phyloP scores from a whole-genome alignment of 2,113 vertebrate species.

The Charina bottae region DNA sequence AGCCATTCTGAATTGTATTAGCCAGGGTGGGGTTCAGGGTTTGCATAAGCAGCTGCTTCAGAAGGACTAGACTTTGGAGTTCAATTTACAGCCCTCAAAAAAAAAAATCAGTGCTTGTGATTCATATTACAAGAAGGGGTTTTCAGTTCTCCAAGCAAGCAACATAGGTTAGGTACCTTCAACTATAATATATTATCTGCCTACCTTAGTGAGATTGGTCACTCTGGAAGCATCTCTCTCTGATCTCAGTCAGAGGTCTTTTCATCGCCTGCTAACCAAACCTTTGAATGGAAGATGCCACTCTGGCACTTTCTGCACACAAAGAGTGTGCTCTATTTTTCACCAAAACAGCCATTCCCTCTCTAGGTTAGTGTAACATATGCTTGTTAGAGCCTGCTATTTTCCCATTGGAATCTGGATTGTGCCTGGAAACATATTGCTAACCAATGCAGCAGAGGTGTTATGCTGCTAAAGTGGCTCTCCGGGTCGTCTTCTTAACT shows the following conservation, averaged over 20 bases:
- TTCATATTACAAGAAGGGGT: not conserved
- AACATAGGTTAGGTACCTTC: not conserved
- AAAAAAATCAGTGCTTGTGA: no score
- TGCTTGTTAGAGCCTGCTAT: not conserved
- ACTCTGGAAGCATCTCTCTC: not conserved
- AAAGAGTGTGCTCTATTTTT: not conserved
- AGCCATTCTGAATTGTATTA: not conserved
- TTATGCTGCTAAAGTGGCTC: not conserved
- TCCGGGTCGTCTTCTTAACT: no score
- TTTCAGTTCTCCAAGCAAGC: not conserved
- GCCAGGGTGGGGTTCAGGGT: not conserved
- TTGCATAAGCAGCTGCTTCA: conserved; percentile 9
- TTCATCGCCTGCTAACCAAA: not conserved
- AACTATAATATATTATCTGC: not conserved
- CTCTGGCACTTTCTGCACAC: not conserved
- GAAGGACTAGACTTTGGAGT: conserved; percentile 34
- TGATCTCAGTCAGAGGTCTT: not conserved
- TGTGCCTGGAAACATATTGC: conserved; percentile 5
- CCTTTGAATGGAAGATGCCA: not conserved
- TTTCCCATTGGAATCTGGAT: conserved; percentile 38
- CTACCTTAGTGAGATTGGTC: not conserved
- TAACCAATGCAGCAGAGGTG: not conserved
- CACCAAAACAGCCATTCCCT: conserved; percentile 13
- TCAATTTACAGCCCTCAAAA: not conserved
- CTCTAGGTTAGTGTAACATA: conserved; percentile 25